phyloP scores from a whole-genome alignment of 1,140 invertebrate species.

The Frieseomelitta varia region DNA sequence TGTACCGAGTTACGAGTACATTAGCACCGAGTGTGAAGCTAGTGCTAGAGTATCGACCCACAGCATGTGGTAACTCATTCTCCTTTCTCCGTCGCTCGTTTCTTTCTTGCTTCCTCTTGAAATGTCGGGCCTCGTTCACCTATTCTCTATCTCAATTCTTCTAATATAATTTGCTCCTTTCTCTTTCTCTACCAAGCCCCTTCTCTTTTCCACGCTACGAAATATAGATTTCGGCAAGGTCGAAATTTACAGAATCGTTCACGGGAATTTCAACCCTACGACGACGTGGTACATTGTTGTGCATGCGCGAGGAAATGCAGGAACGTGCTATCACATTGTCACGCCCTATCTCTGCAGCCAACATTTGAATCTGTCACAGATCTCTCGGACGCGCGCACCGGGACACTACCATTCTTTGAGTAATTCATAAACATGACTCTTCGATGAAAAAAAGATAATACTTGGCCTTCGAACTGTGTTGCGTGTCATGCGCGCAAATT shows the following conservation, averaged over 20 bases:
- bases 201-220: slow-evolving; percentile 6
- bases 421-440: neutral
- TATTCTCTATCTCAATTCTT: slow-evolving; percentile 30
- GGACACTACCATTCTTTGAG: neutral
- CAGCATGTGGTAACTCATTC: slow-evolving; percentile 58
- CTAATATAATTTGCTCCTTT: slow-evolving; percentile 5
- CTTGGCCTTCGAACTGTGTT: neutral
- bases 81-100: slow-evolving; percentile 57
- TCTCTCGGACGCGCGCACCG: neutral
- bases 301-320: slow-evolving; percentile 65
- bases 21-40: slow-evolving; percentile 25
- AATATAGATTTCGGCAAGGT: neutral
- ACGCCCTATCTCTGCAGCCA: neutral
- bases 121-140: slow-evolving; percentile 8
- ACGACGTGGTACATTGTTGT: slow-evolving; percentile 49
- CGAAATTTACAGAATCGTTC: slow-evolving; percentile 51
- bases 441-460: neutral
- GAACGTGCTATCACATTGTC: neutral
- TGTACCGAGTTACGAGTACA: slow-evolving; percentile 53
- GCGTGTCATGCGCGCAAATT: slow-evolving; percentile 15
- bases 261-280: slow-evolving; percentile 41
- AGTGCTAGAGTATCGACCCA: slow-evolving; percentile 77
- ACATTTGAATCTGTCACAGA: neutral
- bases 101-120: slow-evolving; percentile 37
- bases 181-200: slow-evolving; percentile 2